Base-by-base conservation (phyloP, 64 coral and sea anemone genomes). In the Pachyseris speciosa region DNA sequence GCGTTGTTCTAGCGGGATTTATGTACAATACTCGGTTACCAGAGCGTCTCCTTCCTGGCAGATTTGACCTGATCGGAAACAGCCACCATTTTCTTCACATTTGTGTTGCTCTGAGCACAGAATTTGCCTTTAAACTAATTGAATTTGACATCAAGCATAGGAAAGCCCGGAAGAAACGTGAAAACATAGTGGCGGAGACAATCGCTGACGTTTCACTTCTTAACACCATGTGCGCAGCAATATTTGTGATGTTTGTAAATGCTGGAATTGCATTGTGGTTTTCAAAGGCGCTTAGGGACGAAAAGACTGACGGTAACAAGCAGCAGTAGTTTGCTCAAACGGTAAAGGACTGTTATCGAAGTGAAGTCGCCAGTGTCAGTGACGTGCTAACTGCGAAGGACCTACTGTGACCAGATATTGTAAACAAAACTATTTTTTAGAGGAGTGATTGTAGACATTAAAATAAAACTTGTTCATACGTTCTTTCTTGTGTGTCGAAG, bases 61-160 rank as follows among this genome's bases (percentile, higher is more conserved):
- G 68, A 22, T 92, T 92, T 75, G 89, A 92, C 75, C 52, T 72
- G 15, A 27, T 92, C 29, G 89, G 89, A 2, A 69, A 92, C 67
- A 92, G 89, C 26, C 89, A 92, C 15, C 89, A 92, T 38, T 92
- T 92, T 64, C 51, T 92, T 0, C 89, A 92, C 69, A n/a, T 92
- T n/a, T 73, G 71, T 25, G 32, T 81, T 61, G 77, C 77, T 9
- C 10, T 81, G 53, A 34, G 31, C 36, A 81, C 77, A 13, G 77
- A 81, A 81, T 81, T 40, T 81, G 77, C 77, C 17, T 81, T 81
- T 53, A 81, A 81, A 81, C 36, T 81, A 1, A 12, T 81, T 40
- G 77, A 81, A 60, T 55, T 81, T 81, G 53, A 63, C 20, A 61
- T 61, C 51, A 61, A 13, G 17, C 19, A 59, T 12, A 37, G 11